Base-by-base conservation (phyloP, 2,113 vertebrate species). In the Syngnathoides biaculeatus region DNA sequence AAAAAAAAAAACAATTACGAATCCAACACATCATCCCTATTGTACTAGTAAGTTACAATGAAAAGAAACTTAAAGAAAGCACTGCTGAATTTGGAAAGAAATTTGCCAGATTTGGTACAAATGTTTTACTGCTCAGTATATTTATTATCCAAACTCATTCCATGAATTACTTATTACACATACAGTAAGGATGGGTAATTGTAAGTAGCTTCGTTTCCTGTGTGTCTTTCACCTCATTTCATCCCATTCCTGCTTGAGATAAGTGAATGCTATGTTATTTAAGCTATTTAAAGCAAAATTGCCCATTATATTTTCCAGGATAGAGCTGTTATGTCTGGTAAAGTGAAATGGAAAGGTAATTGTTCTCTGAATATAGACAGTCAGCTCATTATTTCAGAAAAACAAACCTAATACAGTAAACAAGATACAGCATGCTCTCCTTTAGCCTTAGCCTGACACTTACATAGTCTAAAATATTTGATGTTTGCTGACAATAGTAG, bases 291-390 rank as follows among this genome's bases (percentile, higher is more conserved):
- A 79, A 77, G 83, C 71, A 82, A 88, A 87, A 69, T 22, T 71
- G 73, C 66, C 72, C 61, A 80, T 84, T 82, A 71, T 79, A 47
- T 75, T 79, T 83, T n/a, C 67, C 73, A 73, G 64, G 64, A 76
- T 63, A 57, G 73, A 72, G 71, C 62, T 70, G 75, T 74, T 79
- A 67, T 81, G 76, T 87, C 73, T 76, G 72, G 73, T 42, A 80
- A 80, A 84, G 70, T 73, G 77, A 79, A 78, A 82, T 56, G 61
- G 65, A 42, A 75, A 82, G 75, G 74, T 86, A 80, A 88, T 83
- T 82, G 79, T 35, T 40, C 26, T 0, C 10, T 73, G 68, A 78
- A 83, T 72, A 64, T 56, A 72, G 50, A 65, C 50, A 64, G 75
- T 74, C 58, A 63, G 71, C 76, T 82, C 69, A 77, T 85, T 82